Evolutionary conservation across 2,113 vertebrate genomes (phyloP), one percentile per base, ranked within the genome.

Genomic region (Variabilichromis moorii): DNA sequence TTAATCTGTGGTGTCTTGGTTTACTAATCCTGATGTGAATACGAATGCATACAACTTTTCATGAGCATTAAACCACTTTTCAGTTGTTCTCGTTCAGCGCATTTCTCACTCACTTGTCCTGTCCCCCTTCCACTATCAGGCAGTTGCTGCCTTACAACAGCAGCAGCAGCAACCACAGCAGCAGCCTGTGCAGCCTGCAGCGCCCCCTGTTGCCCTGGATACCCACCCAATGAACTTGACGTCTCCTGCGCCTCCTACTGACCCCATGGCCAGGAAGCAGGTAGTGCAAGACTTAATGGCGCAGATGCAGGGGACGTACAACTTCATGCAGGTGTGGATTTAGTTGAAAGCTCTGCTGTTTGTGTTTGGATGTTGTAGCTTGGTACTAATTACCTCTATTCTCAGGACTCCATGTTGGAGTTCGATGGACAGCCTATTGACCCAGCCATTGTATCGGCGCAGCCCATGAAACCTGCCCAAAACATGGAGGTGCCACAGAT

Each of bases 281-380:
- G 97, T 97, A 90, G 98, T 99, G 89, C 98, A 99, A 94, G 98
- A 99, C 94, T 97, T 99, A 47, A 99, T 99, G 98, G 98, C 98
- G 6, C 98, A 99, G 93, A 98, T 99, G 98, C 98, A 99, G 94
- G 98, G 98, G 47, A 98, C 98, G 0, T 99, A 99, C 93, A 99
- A 99, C 94, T 99, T 99, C 95, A 99, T 99, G 97, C 98, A 99
- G 97, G 98, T 99, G 84, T 28, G 94, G 17, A 31, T 19, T 21
- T 76, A 9, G 76, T 16, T 17, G 16, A 16, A 19, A 8, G 21
- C 13, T 21, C 1, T 3, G 8, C 10, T 31, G 12, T 16, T 73
- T 9, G 9, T 8, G 8, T 3, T 1, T 21, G 19, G 21, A 31
- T 45, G 9, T 73, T 54, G 16, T 19, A 37, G 16, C 13, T 13